Conservation (phyloP, 2,113 vertebrate genomes). For the Chroicocephalus ridibundus region DNA sequence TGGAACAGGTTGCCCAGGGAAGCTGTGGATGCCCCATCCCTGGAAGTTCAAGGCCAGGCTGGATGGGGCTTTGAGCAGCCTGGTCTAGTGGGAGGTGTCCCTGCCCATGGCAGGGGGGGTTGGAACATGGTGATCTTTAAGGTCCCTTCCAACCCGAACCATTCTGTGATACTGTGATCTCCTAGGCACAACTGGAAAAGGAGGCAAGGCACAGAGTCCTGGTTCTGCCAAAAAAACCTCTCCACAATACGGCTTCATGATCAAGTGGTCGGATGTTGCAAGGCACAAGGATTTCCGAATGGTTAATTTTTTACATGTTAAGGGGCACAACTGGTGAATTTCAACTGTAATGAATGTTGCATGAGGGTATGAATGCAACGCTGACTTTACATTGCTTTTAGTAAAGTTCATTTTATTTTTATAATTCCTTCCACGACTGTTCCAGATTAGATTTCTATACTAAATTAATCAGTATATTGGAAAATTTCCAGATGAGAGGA, state of each 20-base stretch:
- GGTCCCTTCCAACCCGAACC: too few relatives aligned
- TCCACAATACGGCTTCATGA: background rate
- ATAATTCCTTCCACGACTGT: background rate
- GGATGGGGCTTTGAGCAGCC: too few relatives aligned
- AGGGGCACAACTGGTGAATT: background rate
- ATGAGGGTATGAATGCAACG: background rate
- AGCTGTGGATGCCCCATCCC: too few relatives aligned
- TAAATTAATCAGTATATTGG: background rate
- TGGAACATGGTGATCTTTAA: too few relatives aligned
- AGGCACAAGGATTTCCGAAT: background rate
- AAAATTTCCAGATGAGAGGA: conserved; percentile 15
- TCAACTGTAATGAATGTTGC: background rate
- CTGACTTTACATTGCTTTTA: background rate
- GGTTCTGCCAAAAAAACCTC: background rate
- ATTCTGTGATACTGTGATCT: background rate
- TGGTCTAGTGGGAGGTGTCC: too few relatives aligned
- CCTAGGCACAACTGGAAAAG: background rate
- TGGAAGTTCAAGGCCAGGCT: too few relatives aligned
- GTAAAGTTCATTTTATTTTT: background rate
- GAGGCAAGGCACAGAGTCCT: background rate
- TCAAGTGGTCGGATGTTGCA: background rate
- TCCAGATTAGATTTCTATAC: background rate
- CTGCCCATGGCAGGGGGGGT: too few relatives aligned
- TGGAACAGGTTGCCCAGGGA: too few relatives aligned
- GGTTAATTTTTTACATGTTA: background rate